Base-by-base conservation (phyloP, 2,797 vertebrate species). In the Rhinoraja longicauda region DNA sequence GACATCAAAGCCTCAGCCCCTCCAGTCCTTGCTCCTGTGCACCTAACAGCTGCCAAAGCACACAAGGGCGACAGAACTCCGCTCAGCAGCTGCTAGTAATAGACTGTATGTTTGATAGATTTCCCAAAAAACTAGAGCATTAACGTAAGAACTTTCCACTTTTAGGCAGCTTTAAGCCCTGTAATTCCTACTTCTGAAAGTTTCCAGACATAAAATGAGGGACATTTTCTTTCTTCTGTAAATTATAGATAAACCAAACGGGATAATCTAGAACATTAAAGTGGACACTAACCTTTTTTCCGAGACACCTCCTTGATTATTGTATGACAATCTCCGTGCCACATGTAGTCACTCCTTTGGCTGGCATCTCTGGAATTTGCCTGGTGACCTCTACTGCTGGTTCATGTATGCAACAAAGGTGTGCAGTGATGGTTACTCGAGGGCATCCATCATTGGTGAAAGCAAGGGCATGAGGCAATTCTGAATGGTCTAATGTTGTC, bases 1-100 rank as follows among this genome's bases (percentile, higher is more conserved):
- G 95, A 97, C 97, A 97, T 98, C 97, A 97, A 97, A 98, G 96
- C 93, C 86, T 64, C 94, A 93, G 95, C 94, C 96, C 94, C 95
- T 94, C 95, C 95, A 93, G 94, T 96, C 95, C 94, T 95, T 95
- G 95, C 96, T 97, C 96, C 96, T 95, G 96, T 96, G 96, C 95
- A 95, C 95, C 95, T 94, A 62, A 93, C 94, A 82, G 92, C 94
- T 96, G 97, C 96, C 97, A 97, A 96, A 95, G 94, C 97, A 95
- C 94, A 95, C 95, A 95, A 36, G 93, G 93, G 93, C 77, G 2
- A 92, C 94, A 93, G 95, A 94, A 93, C 94, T 94, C 93, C 94
- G 94, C 94, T 94, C 94, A 94, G 95, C 95, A 95, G 95, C 95
- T 96, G 95, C 94, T 95, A 90, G 0, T 93, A 76, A 93, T 73